Base-by-base conservation (phyloP, 1,140 invertebrate genomes). In the Trigoniulus corallinus region DNA sequence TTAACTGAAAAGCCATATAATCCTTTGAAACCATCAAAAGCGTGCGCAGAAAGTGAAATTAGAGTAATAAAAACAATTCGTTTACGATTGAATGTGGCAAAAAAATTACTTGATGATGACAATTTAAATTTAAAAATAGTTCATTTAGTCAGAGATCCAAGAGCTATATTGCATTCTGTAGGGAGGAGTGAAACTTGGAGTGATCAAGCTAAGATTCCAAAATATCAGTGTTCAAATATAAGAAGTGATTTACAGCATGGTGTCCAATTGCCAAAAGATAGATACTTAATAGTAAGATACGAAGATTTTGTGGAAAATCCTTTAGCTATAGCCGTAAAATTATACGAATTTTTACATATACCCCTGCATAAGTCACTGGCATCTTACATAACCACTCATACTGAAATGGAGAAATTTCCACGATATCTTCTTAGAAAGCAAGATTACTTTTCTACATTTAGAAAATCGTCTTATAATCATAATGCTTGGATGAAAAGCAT, bases 101-200 rank as follows among this genome's bases (percentile, higher is more conserved):
- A 15, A 15, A 34, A 34, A 15, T 15, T 34, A 15, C 29, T 34
- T 34, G 15, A 34, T 15, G 29, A 7, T 7, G 15, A 34, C 7
- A 34, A 34, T 34, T 15, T 34, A 34, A 34, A 47, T 12, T 27
- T 47, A 12, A 47, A 47, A 47, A 47, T 47, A 10, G 26, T 47
- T 27, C 45, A 47, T 47, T 27, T 47, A 20, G 45, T 47, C 25
- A 22, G 45, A 24, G 45, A 47, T 24, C 45, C 45, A 10, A 12
- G 45, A n/a, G 45, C 45, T 3, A 47, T 47, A 4, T 20, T 47
- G 4, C 21, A 27, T 24, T 47, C 45, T 12, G 22, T 47, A 4
- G 26, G 10, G 20, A 24, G 4, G 4, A 22, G 10, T 24, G 25
- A 22, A 24, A 27, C 22, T 22, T 47, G 45, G 45, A 27, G 12